phyloP scores from a whole-genome alignment of 2,113 vertebrate genomes.

The Ptilorrhoa leucosticta region DNA sequence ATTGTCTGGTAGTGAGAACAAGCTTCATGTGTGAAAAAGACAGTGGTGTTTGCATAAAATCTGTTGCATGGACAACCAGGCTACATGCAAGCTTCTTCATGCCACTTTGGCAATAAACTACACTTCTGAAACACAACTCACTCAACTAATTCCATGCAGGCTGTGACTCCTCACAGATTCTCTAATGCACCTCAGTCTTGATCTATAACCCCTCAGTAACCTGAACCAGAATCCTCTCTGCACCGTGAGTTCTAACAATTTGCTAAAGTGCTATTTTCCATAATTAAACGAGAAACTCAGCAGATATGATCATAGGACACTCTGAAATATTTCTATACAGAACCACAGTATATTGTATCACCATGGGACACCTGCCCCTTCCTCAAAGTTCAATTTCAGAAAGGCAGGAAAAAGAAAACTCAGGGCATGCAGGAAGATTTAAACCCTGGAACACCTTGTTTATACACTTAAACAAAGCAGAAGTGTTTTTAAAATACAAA shows the following conservation, averaged over 20 bases:
- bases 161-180: not conserved
- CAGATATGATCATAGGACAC: not conserved
- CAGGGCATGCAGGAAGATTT: not conserved
- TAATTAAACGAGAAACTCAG: not conserved
- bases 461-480: not conserved
- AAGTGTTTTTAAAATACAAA: not conserved
- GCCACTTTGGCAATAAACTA: not conserved
- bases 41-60: not conserved
- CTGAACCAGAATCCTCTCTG: not conserved
- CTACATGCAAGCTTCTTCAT: not conserved
- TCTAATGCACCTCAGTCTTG: slow-evolving; percentile 64
- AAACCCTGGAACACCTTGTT: not conserved
- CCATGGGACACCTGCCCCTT: not conserved
- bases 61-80: not conserved
- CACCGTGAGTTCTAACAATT: rapidly evolving
- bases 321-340: not conserved
- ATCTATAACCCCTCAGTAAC: not conserved
- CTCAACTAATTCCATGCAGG: not conserved
- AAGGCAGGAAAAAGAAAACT: not conserved
- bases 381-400: not conserved
- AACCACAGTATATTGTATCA: not conserved
- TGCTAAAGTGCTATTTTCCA: not conserved
- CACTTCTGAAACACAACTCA: not conserved
- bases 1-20: not conserved
- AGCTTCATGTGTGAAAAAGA: not conserved